Evolutionary conservation across 2,888 invertebrate species (phyloP).

Genomic region (Oscheius myriophilus): DNA sequence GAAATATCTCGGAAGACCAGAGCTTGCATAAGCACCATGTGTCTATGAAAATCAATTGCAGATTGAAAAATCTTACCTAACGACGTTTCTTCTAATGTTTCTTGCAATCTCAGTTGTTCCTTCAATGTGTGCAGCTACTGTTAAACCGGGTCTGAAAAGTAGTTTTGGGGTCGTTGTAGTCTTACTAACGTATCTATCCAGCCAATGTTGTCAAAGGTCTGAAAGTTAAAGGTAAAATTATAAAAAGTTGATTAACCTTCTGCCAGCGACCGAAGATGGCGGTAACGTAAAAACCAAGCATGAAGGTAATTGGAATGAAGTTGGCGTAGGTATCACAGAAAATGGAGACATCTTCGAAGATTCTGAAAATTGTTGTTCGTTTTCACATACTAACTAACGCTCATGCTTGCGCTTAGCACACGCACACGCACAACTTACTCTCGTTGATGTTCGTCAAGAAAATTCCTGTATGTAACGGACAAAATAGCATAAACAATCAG

Average conservation of each 20-base stretch:
- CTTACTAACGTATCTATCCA: constrained; percentile 65
- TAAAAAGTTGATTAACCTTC: too few relatives aligned
- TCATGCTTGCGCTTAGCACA: too few relatives aligned
- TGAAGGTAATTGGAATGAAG: constrained; percentile 66
- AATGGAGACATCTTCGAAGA: constrained; percentile 64
- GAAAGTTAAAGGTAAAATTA: too few relatives aligned
- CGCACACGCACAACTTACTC: constrained; percentile 37
- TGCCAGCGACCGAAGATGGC: constrained; percentile 62
- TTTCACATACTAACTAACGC: not conserved
- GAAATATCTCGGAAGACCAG: constrained; percentile 62
- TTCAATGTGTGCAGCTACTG: constrained; percentile 22
- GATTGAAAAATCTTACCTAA: not conserved
- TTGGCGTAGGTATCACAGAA: constrained; percentile 66
- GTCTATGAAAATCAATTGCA: constrained; percentile 31
- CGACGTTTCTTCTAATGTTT: constrained; percentile 10
- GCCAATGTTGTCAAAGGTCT: constrained; percentile 64
- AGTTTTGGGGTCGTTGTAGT: not conserved
- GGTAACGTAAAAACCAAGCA: constrained; percentile 68
- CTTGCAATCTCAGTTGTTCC: constrained; percentile 13
- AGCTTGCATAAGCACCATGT: constrained; percentile 60
- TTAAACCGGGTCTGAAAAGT: not conserved
- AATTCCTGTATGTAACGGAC: constrained; percentile 46
- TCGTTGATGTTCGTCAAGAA: constrained; percentile 49
- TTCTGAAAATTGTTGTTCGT: constrained; percentile 33
- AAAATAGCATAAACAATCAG: constrained; percentile 47